These are phyloP conservation scores for Noctua janthe DNA, from an alignment of 2,888 invertebrate genomes.

Conservation along the genomic window DNA sequence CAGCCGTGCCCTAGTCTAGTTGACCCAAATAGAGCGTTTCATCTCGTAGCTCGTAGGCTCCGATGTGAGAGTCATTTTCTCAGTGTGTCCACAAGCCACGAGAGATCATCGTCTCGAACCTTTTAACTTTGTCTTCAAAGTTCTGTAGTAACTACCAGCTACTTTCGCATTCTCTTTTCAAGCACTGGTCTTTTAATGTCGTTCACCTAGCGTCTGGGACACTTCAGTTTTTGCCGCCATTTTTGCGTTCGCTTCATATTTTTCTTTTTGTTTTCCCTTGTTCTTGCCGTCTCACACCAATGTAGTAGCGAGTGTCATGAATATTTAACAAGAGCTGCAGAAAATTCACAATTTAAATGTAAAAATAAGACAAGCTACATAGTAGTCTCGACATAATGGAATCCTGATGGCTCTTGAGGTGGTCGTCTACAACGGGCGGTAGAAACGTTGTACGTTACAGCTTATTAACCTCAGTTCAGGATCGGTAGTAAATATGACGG, in stretches of 20 bases:
- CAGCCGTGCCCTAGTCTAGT: slow-evolving; percentile 71
- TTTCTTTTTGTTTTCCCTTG: slow-evolving; percentile 50
- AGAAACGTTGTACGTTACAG: slow-evolving; percentile 26
- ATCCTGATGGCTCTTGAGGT: slow-evolving; percentile 11
- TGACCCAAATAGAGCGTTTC: slow-evolving; percentile 81
- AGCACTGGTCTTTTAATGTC: slow-evolving; percentile 34
- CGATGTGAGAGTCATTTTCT: slow-evolving; percentile 69
- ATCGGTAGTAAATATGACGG: slow-evolving; percentile 44
- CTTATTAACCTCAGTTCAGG: slow-evolving; percentile 49
- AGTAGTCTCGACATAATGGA: slow-evolving; percentile 12
- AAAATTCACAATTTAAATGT: slow-evolving; percentile 46
- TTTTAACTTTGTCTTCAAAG: slow-evolving; percentile 40
- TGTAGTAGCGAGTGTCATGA: slow-evolving; percentile 47
- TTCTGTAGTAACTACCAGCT: slow-evolving; percentile 27
- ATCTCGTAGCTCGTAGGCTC: slow-evolving; percentile 69
- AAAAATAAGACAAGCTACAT: slow-evolving; percentile 3
- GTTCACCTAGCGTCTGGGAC: slow-evolving; percentile 52
- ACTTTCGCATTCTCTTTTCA: slow-evolving; percentile 45
- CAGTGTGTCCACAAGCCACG: slow-evolving; percentile 64
- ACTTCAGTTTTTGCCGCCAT: slow-evolving; percentile 43
- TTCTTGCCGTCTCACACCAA: slow-evolving; percentile 36
- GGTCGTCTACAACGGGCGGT: slow-evolving; percentile 8
- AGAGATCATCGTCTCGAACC: slow-evolving; percentile 60
- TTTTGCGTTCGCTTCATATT: slow-evolving; percentile 31
- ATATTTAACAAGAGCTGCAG: slow-evolving; percentile 47